A percentile compares a stretch with the other conserved stretches of the same genome.
Conservation (phyloP, 92 coral and sea anemone genomes). For the Bergia sp. region DNA sequence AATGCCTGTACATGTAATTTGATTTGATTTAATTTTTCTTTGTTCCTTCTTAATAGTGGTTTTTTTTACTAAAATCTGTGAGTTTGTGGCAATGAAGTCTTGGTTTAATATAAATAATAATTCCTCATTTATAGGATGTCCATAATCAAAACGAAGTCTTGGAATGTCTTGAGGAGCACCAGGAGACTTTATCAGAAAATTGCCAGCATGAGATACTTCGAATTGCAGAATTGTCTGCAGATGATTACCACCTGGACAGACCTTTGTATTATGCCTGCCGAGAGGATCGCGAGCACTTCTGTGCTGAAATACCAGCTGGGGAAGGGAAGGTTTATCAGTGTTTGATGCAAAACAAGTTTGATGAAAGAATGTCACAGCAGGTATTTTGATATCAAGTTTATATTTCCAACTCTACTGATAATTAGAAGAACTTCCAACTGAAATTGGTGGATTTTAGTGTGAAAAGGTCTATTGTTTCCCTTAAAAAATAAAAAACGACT, state of each 20-base stretch:
- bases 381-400: slow-evolving; percentile 45
- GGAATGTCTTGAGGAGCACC: slow-evolving; percentile 78
- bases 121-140: slow-evolving; percentile 64
- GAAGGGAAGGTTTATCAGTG: slow-evolving; percentile 91
- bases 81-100: too few relatives aligned
- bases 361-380: slow-evolving; percentile 82
- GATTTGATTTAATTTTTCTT: too few relatives aligned
- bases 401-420: too few relatives aligned
- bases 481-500: too few relatives aligned
- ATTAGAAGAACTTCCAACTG: too few relatives aligned
- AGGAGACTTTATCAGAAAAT: slow-evolving; percentile 44
- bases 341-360: slow-evolving; percentile 75
- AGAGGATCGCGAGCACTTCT: slow-evolving; percentile 89
- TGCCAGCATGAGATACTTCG: slow-evolving; percentile 83
- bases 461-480: too few relatives aligned
- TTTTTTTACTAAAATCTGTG: too few relatives aligned
- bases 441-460: too few relatives aligned
- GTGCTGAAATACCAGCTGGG: slow-evolving; percentile 79
- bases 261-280: slow-evolving; percentile 93
- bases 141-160: slow-evolving; percentile 89
- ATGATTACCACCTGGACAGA: slow-evolving; percentile 91
- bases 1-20: too few relatives aligned
- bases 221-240: slow-evolving; percentile 86
- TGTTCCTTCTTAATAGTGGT: too few relatives aligned
- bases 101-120: too few relatives aligned